Percentiles rank a stretch among this genome's conserved stretches.
Conservation (phyloP, 2,797 vertebrate species). For the Uromys caudimaculatus region DNA sequence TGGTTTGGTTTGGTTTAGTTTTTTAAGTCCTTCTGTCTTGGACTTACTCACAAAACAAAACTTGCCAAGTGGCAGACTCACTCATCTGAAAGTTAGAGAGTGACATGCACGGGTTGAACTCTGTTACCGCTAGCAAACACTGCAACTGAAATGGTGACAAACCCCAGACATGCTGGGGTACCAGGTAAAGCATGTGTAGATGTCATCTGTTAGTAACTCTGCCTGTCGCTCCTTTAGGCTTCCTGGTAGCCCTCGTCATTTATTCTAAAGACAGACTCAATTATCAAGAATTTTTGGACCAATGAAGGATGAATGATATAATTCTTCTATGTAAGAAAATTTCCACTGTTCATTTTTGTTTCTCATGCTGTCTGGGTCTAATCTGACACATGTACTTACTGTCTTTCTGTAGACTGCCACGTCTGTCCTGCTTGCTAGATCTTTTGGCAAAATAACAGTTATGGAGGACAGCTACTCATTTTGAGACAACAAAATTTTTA, state of each 20-base stretch:
- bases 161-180: neutral
- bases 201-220: neutral
- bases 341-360: neutral
- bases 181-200: neutral
- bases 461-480: neutral
- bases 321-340: constrained; percentile 15
- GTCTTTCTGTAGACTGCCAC: neutral
- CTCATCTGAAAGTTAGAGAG: constrained; percentile 1
- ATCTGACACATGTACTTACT: constrained; percentile 1
- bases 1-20: neutral
- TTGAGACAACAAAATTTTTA: constrained; percentile 11
- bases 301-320: neutral
- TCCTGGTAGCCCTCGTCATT: neutral
- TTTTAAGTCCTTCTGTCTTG: neutral
- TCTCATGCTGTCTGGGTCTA: neutral
- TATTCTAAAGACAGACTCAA: neutral
- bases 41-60: constrained; percentile 36
- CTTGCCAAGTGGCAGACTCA: neutral
- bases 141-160: constrained; percentile 10
- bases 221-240: neutral
- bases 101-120: neutral
- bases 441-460: neutral
- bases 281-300: neutral
- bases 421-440: neutral
- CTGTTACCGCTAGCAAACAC: neutral